Percentiles rank a stretch among this genome's conserved stretches.
These are phyloP conservation scores for Bovichtus variegatus DNA, from an alignment of 2,797 vertebrate genomes.

Conservation along the genomic window DNA sequence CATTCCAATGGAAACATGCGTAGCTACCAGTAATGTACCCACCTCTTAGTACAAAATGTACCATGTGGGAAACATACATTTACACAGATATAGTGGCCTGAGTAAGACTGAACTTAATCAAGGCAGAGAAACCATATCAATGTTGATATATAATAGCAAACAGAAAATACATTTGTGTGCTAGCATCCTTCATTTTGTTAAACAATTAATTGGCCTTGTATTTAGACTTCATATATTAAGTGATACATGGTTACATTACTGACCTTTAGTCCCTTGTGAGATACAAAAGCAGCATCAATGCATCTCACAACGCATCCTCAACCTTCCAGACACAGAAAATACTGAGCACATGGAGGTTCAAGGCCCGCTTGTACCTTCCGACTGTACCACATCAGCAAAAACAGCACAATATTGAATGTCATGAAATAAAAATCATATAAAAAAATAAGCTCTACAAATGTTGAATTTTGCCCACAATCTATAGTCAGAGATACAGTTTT, in stretches of 20 bases:
- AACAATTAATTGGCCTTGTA: constrained; percentile 57
- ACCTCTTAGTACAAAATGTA: constrained; percentile 66
- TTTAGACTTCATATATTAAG: constrained; percentile 80
- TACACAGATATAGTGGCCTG: constrained; percentile 54
- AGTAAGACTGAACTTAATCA: constrained; percentile 66
- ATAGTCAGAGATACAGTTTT: constrained; percentile 58
- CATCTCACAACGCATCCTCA: constrained; percentile 70
- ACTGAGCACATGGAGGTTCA: constrained; percentile 80
- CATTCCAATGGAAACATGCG: constrained; percentile 72
- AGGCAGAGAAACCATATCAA: constrained; percentile 42
- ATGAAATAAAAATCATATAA: constrained; percentile 74
- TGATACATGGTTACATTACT: constrained; percentile 76
- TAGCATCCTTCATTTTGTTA: constrained; percentile 83
- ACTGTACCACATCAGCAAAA: constrained; percentile 75
- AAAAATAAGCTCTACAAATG: constrained; percentile 79
- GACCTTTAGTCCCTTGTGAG: constrained; percentile 80
- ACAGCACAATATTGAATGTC: constrained; percentile 72
- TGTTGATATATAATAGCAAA: constrained; percentile 59
- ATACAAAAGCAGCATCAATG: constrained; percentile 75
- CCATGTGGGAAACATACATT: constrained; percentile 51
- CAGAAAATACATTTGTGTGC: constrained; percentile 54
- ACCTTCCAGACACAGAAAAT: constrained; percentile 74
- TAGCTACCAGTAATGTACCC: constrained; percentile 72
- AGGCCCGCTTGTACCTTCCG: constrained; percentile 83
- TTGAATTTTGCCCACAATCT: constrained; percentile 68